Base-by-base conservation (phyloP, 2,113 vertebrate species). In the Corythornis cristatus region DNA sequence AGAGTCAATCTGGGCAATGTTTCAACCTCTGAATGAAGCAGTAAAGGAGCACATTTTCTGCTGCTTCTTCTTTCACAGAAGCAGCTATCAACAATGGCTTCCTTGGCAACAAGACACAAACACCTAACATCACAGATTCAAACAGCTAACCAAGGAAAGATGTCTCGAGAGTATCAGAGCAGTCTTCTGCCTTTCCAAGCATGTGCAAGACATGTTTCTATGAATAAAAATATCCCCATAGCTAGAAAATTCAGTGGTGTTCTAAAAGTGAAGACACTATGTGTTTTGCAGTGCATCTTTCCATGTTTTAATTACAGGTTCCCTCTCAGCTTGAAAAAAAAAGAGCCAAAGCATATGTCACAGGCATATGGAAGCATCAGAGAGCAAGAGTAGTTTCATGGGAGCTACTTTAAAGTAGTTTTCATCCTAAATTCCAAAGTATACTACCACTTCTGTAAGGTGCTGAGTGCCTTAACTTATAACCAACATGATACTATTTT, bases 141-240 rank as follows among this genome's bases (percentile, higher is more conserved):
- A 85, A 64, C 40, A 85, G 66, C 77, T 95, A 77, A 96, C 85
- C 86, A 90, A 95, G 85, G 64, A 88, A 73, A 93, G 88, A 90
- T 58, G 33, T 89, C 67, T 92, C 61, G 57, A 83, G 67, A 92
- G 17, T 56, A 74, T 48, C 67, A 92, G 77, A 93, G 42, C 31
- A 82, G 45, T 15, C 71, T 93, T 73, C 50, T 85, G 31, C 16
- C 78, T 82, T 93, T 95, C 29, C 74, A 83, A 85, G 66, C 29
- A 86, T 1, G 1, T 83, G 54, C 82, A 37, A 11, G 37, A 37
- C 25, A 48, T 68, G 86, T 89, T 88, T 45, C 60, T 51, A 85
- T n/a, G 86, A 68, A 82, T 42, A 89, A 87, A 93, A 94, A 81
- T 68, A 91, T 28, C 25, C 18, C 29, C 31, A 33, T 14, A 57